phyloP scores from a whole-genome alignment of 2,113 vertebrate genomes.

The Phaethon lepturus region DNA sequence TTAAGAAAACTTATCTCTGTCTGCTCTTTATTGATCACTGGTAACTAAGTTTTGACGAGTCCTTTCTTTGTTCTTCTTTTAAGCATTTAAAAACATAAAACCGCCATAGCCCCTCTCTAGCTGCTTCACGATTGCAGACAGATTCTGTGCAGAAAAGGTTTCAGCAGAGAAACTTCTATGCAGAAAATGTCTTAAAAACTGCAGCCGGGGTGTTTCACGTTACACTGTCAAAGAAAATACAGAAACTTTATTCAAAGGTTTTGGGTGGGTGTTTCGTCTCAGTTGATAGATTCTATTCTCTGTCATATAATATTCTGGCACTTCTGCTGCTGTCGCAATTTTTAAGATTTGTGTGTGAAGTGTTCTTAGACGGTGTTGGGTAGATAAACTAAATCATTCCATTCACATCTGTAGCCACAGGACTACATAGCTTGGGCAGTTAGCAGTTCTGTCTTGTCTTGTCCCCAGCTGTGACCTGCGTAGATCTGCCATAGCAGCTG shows the following conservation, averaged over 20 bases:
- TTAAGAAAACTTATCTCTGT: slow-evolving; percentile 78
- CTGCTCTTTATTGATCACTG: slow-evolving; percentile 84
- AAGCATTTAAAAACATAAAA: slow-evolving; percentile 21
- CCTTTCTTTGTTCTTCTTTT: slow-evolving; percentile 81
- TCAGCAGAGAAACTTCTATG: neutral
- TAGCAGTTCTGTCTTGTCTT: neutral
- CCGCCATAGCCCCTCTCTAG: neutral
- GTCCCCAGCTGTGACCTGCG: neutral
- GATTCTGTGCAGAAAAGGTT: neutral
- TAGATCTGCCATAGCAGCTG: neutral
- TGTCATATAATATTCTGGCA: neutral
- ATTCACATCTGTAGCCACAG: neutral
- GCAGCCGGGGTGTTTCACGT: neutral
- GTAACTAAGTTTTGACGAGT: slow-evolving; percentile 77
- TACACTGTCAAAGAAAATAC: neutral
- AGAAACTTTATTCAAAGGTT: neutral
- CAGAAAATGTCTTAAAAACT: neutral
- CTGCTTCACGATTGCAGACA: neutral
- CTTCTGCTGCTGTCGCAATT: neutral
- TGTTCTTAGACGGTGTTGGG: neutral
- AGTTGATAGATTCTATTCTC: neutral
- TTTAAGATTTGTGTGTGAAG: neutral
- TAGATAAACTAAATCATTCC: neutral
- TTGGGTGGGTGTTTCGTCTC: neutral
- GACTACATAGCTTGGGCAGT: neutral